Percentiles rank a stretch among this genome's conserved stretches.
Conservation (phyloP, 2,113 vertebrate genomes). For the Stictonetta naevosa region DNA sequence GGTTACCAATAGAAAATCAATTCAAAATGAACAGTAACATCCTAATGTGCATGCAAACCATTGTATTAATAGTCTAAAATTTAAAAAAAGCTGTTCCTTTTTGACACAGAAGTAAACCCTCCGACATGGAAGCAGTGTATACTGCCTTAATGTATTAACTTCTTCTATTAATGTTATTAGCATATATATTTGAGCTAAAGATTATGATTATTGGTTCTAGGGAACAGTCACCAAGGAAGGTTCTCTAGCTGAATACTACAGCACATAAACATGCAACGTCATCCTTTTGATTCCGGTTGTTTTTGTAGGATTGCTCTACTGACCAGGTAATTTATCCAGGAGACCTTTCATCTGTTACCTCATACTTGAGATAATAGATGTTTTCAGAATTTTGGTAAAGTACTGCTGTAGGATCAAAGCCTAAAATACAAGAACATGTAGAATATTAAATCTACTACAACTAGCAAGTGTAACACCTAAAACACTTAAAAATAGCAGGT, state of each 20-base stretch:
- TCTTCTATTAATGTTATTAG: conserved; percentile 6
- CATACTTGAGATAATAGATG: background rate
- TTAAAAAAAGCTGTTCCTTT: background rate
- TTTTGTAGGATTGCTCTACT: background rate
- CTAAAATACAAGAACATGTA: background rate
- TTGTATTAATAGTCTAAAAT: background rate
- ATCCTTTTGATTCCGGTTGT: background rate
- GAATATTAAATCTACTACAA: background rate
- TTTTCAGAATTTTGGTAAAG: background rate
- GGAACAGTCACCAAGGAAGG: background rate
- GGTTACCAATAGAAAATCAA: background rate
- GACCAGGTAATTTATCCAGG: background rate
- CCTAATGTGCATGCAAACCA: conserved; percentile 8
- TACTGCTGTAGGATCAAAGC: background rate
- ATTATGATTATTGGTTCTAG: conserved; percentile 27
- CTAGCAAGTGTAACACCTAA: background rate
- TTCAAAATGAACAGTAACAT: background rate
- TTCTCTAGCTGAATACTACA: background rate
- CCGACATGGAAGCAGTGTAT: background rate
- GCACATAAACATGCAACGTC: background rate
- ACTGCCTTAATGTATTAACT: background rate
- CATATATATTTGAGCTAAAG: background rate
- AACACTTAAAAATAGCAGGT: background rate
- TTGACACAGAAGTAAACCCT: background rate
- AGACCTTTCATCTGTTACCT: background rate